Conservation (phyloP, 1,140 invertebrate genomes). For the Drosophila fuyamai region DNA sequence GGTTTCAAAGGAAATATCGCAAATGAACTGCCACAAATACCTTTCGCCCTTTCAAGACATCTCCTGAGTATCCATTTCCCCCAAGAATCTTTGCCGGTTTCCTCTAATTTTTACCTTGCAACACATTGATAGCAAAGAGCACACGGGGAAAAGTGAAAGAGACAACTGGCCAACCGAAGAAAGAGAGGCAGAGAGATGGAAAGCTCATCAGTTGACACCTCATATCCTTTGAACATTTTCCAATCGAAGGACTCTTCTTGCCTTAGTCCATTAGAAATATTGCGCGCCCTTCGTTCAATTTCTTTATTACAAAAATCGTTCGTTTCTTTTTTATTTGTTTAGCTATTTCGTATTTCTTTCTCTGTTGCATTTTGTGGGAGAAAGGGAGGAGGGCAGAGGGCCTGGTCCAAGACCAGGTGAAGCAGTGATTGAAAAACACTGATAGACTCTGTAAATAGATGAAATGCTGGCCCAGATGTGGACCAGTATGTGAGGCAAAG, state of each 20-base stretch:
- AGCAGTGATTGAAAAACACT: conserved; percentile 66
- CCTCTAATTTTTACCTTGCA: conserved; percentile 23
- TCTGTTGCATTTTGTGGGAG: conserved; percentile 33
- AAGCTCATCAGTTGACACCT: conserved; percentile 69
- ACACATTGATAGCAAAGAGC: conserved; percentile 21
- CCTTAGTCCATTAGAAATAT: conserved; percentile 74
- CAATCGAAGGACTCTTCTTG: conserved; percentile 56
- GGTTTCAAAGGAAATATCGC: conserved; percentile 14
- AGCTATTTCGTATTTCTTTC: conserved; percentile 33
- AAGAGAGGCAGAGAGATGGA: background rate
- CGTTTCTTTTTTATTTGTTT: conserved; percentile 15
- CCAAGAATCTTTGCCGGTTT: conserved; percentile 8
- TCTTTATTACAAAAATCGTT: conserved; percentile 74
- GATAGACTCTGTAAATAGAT: conserved; percentile 77
- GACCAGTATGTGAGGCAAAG: conserved; percentile 4
- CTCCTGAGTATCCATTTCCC: conserved; percentile 19
- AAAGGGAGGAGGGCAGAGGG: background rate
- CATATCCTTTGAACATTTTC: conserved; percentile 80
- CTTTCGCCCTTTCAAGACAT: conserved; percentile 1
- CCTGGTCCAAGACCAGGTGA: conserved; percentile 50
- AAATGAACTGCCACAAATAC: conserved; percentile 25
- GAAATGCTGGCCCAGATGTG: conserved; percentile 65
- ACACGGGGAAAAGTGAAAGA: conserved; percentile 10
- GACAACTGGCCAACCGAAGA: conserved; percentile 16
- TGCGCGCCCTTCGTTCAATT: conserved; percentile 72